Evolutionary conservation across 2,113 vertebrate genomes (phyloP), one percentile per base, ranked within the genome.

Genomic region (Burhinus bistriatus): DNA sequence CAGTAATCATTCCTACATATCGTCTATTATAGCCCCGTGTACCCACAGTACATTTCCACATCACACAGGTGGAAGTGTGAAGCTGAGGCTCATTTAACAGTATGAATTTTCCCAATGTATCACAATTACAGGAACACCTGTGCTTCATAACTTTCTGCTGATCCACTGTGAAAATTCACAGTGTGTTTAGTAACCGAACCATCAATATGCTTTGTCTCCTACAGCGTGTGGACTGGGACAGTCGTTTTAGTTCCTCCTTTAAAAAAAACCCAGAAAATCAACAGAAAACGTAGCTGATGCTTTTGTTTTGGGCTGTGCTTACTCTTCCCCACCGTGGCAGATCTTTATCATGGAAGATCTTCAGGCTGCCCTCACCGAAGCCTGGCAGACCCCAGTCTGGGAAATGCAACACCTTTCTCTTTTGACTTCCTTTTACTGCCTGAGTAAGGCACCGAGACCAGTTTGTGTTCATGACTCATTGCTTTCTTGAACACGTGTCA

Each of bases 81-180:
- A 88, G 95, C 83, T 92, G 97, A 98, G 97, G 97, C 97, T 97
- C 97, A 97, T 97, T 98, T 97, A 97, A 96, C 97, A 97, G 97
- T 98, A 97, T 97, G 98, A 97, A 88, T 97, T 98, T 98, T 98
- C 97, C 97, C 97, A 96, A 59, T 96, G 92, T 97, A 97, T 98
- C 94, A 97, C 97, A 97, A 97, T 98, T 98, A 98, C 88, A 97
- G 93, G 97, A 97, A 96, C 98, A 98, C 98, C 98, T 98, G 98
- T 97, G 97, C 96, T 97, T 98, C 95, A 97, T 96, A 97, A 97
- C 89, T 94, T 98, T 98, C 93, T 97, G 91, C 92, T 96, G 97
- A 98, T 97, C 96, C 47, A 58, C 88, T 97, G 96, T 96, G 97
- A 98, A 98, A 98, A 96, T 97, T 95, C 93, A 54, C 90, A 80